These are phyloP conservation scores for Isaurus tuberculatus DNA, from an alignment of 92 coral and sea anemone genomes.

Conservation along the genomic window DNA sequence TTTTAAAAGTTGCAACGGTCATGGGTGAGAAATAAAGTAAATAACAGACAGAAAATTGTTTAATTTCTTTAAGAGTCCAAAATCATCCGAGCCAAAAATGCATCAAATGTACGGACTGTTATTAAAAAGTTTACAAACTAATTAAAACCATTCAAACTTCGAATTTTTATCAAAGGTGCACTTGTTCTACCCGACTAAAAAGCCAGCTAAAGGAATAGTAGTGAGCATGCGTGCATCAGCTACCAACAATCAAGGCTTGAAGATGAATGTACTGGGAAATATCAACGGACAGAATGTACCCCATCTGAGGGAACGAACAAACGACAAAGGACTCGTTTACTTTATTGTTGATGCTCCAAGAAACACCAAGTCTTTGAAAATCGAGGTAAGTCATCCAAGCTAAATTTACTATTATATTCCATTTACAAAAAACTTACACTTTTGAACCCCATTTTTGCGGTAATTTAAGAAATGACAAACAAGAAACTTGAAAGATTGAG, in stretches of 20 bases:
- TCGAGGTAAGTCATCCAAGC: background rate
- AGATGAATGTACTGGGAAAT: conserved; percentile 12
- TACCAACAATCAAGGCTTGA: background rate
- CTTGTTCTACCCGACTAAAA: conserved; percentile 25
- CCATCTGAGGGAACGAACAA: background rate
- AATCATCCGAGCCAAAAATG: no score
- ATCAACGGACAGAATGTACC: conserved; percentile 4
- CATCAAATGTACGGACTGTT: no score
- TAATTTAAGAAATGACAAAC: no score
- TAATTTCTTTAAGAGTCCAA: no score
- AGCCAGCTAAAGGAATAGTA: conserved; percentile 5
- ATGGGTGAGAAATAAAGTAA: no score
- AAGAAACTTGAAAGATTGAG: no score
- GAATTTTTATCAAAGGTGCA: conserved; percentile 4
- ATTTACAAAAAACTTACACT: no score
- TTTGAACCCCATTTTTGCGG: no score
- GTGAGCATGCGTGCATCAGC: conserved; percentile 8
- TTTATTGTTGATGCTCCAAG: conserved; percentile 23
- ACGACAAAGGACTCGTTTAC: conserved; percentile 9
- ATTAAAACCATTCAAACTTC: no score
- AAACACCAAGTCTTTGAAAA: conserved; percentile 28
- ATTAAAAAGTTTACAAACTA: no score
- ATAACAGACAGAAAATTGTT: no score
- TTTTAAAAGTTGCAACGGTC: no score
- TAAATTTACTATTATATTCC: background rate